phyloP scores from a whole-genome alignment of 53 echinoderm and acorn worm genomes.

The Glandiceps talaboti region DNA sequence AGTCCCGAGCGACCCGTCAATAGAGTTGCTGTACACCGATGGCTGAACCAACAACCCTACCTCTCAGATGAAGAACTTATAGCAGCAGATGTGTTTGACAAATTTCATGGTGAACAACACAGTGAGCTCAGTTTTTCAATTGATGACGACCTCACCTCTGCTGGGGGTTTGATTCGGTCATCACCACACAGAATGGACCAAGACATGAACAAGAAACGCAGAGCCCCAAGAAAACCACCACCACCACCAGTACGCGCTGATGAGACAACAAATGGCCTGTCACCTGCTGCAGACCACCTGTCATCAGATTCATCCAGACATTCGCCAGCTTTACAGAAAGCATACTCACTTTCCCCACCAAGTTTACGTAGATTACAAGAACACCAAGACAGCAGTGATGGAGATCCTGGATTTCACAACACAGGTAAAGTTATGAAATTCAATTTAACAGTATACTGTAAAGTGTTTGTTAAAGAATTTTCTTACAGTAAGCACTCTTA shows the following conservation, averaged over 20 bases:
- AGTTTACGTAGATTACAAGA: not conserved
- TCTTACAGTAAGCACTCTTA: too few relatives aligned
- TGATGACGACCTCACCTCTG: not conserved
- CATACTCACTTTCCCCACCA: slow-evolving; percentile 56
- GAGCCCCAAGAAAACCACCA: slow-evolving; percentile 13
- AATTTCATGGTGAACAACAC: not conserved
- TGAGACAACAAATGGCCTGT: not conserved
- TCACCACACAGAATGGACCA: not conserved
- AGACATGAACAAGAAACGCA: not conserved
- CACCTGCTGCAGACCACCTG: not conserved
- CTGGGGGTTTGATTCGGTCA: not conserved
- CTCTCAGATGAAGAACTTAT: not conserved
- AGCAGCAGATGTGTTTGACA: not conserved
- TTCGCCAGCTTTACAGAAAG: slow-evolving; percentile 33
- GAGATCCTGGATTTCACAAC: not conserved
- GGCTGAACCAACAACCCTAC: not conserved
- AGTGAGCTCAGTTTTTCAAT: not conserved
- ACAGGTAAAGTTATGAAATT: too few relatives aligned
- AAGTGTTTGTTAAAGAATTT: too few relatives aligned
- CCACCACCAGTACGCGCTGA: slow-evolving; percentile 8
- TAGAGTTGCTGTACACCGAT: not conserved
- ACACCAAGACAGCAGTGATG: not conserved
- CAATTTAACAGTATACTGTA: too few relatives aligned
- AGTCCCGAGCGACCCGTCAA: not conserved
- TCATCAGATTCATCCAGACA: not conserved